Percentiles rank a stretch among this genome's conserved stretches.
phyloP scores from a whole-genome alignment of 30 jellyfish, hydroid and myxozoan genomes.

The Calvadosia cruxmelitensis region DNA sequence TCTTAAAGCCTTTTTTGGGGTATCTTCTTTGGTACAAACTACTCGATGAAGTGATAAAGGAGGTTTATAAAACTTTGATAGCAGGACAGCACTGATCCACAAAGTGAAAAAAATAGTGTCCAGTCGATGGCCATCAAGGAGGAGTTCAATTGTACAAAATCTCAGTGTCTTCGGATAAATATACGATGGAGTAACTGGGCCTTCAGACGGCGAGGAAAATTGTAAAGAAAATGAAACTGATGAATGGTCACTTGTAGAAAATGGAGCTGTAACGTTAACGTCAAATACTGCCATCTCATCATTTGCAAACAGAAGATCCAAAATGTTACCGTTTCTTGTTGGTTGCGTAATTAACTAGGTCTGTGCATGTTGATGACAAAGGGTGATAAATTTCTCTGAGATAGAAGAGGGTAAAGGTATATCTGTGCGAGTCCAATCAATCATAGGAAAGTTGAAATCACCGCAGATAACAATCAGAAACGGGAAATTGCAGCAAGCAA shows the following conservation, averaged over 20 bases:
- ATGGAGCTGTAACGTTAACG: background rate
- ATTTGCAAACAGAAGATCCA: background rate
- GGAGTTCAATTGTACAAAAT: background rate
- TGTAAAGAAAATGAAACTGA: background rate
- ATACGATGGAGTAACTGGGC: background rate
- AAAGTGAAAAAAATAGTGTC: background rate
- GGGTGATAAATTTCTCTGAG: background rate
- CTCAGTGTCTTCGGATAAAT: background rate
- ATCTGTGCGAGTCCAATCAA: background rate
- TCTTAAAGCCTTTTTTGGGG: background rate
- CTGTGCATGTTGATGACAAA: background rate
- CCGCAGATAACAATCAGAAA: background rate
- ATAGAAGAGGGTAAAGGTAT: background rate
- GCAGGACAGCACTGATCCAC: background rate
- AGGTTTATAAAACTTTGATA: too few species aligned
- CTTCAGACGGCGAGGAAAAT: background rate
- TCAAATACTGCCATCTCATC: background rate
- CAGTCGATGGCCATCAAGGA: background rate
- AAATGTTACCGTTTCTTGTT: background rate
- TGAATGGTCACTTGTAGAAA: background rate
- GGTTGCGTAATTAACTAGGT: background rate
- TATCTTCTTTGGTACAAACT: background rate
- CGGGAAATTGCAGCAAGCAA: background rate
- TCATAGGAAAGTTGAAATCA: background rate
- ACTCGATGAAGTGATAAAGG: background rate